Percentiles rank a stretch among this genome's conserved stretches.
phyloP scores from a whole-genome alignment of 2,797 vertebrate species.

The Crocidura indochinensis region DNA sequence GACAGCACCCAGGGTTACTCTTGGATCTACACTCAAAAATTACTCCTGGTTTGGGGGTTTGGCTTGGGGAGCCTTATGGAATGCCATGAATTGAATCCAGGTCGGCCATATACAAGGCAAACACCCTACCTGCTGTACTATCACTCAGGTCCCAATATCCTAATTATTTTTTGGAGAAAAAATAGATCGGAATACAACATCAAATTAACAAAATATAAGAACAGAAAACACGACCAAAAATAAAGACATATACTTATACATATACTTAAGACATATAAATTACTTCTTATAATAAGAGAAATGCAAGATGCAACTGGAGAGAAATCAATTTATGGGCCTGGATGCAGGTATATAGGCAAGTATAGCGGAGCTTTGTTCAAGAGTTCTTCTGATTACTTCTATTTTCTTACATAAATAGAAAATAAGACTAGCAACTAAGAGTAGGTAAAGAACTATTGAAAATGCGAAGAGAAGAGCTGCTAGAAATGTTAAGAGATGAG shows the following conservation, averaged over 20 bases:
- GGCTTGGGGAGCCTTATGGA: too few species aligned
- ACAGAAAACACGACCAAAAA: conserved; percentile 25
- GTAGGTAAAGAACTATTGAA: background rate
- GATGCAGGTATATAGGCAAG: background rate
- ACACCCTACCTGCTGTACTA: too few species aligned
- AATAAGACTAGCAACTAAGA: background rate
- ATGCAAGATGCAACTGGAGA: conserved; percentile 61
- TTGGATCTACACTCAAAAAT: too few species aligned
- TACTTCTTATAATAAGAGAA: conserved; percentile 48
- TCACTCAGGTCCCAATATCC: too few species aligned
- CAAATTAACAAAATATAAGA: conserved; percentile 46
- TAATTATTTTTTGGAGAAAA: background rate
- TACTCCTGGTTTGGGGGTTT: too few species aligned
- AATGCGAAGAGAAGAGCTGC: conserved; percentile 10
- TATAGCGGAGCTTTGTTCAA: background rate
- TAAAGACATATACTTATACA: conserved; percentile 1
- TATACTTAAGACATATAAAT: background rate
- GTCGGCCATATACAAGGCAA: too few species aligned
- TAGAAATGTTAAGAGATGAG: too few species aligned
- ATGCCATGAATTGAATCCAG: too few species aligned
- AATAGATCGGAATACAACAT: background rate
- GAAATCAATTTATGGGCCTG: background rate
- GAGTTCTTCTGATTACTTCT: conserved; percentile 16
- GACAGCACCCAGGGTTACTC: too few species aligned
- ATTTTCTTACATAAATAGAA: conserved; percentile 58